A percentile compares a stretch with the other conserved stretches of the same genome.
Conservation (phyloP, 2,113 vertebrate genomes). For the Dromaius novaehollandiae region DNA sequence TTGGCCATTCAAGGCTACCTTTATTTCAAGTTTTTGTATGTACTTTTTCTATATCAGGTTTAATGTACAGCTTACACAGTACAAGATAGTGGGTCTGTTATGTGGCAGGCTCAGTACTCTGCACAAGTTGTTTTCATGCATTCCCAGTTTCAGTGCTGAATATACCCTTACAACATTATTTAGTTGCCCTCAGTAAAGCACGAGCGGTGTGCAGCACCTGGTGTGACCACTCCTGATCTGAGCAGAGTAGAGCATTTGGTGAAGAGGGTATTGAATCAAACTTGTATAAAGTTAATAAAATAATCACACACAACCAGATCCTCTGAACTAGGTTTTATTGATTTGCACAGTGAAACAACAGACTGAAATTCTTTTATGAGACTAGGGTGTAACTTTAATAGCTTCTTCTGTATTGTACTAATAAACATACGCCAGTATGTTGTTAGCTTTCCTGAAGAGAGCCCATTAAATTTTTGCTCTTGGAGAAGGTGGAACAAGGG, state of each 20-base stretch:
- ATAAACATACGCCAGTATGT: fast-evolving
- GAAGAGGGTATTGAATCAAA: background rate
- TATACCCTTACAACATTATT: background rate
- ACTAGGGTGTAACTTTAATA: background rate
- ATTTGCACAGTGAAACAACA: background rate
- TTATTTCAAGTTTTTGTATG: background rate
- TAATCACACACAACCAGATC: fast-evolving
- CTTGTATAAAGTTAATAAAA: background rate
- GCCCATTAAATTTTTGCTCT: background rate
- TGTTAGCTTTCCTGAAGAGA: background rate
- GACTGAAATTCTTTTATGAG: background rate
- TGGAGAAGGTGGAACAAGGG: background rate
- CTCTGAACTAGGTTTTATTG: background rate
- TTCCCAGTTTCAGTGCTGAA: background rate
- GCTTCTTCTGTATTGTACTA: background rate
- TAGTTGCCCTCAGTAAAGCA: background rate
- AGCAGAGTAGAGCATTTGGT: background rate
- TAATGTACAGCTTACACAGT: background rate
- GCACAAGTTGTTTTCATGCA: background rate
- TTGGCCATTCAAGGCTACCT: background rate
- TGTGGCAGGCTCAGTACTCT: background rate
- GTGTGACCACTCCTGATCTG: background rate
- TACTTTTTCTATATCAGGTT: background rate
- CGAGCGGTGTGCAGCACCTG: fast-evolving
- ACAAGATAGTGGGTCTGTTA: background rate